These are phyloP conservation scores for Drosophila pegasa DNA, from an alignment of 2,888 invertebrate genomes.

Conservation along the genomic window DNA sequence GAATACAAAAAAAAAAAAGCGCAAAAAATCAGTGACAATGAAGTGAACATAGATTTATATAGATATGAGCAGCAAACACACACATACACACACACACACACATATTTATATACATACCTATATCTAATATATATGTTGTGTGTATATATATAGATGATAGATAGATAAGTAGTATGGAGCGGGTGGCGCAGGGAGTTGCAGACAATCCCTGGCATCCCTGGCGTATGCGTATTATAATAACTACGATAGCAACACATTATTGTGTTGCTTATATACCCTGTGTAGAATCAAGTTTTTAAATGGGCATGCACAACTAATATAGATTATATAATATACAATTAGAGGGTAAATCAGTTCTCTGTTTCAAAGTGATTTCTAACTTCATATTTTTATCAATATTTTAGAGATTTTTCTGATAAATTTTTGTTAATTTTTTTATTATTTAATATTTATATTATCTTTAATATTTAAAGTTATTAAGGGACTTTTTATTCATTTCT, in stretches of 20 bases:
- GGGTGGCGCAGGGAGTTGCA: slow-evolving; percentile 8
- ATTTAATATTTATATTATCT: too few species aligned
- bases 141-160: background rate
- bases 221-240: slow-evolving; percentile 56
- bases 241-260: background rate
- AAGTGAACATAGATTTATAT: slow-evolving; percentile 27
- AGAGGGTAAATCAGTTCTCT: too few species aligned
- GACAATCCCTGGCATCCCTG: slow-evolving; percentile 44
- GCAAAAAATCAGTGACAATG: slow-evolving; percentile 56
- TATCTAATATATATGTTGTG: background rate
- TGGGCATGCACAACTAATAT: background rate
- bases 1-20: slow-evolving; percentile 51
- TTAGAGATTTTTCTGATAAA: too few species aligned
- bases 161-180: background rate
- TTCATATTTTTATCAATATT: too few species aligned
- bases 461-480: too few species aligned
- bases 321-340: too few species aligned
- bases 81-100: slow-evolving; percentile 1
- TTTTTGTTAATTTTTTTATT: too few species aligned
- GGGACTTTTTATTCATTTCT: too few species aligned
- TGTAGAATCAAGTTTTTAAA: background rate
- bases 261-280: slow-evolving; percentile 23
- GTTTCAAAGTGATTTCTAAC: too few species aligned
- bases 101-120: background rate
- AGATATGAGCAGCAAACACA: background rate